phyloP scores from a whole-genome alignment of 2,888 invertebrate species.

The Capitulum mitella region DNA sequence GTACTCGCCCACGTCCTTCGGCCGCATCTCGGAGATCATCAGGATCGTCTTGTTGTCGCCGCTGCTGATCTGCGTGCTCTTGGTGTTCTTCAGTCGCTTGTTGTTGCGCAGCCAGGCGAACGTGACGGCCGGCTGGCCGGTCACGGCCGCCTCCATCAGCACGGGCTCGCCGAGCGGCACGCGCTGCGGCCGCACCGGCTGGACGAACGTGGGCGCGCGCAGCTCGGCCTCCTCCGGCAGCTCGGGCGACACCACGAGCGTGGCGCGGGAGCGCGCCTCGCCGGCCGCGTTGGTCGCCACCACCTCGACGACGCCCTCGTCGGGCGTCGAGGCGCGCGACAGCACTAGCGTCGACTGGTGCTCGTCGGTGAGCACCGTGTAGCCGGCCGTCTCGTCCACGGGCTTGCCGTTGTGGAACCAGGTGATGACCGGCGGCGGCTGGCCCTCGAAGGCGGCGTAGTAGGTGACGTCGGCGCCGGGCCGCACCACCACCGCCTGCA shows the following conservation, averaged over 20 bases:
- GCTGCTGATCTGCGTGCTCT: constrained; percentile 56
- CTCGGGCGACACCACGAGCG: constrained; percentile 62
- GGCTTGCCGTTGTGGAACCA: constrained; percentile 44
- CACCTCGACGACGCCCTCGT: constrained; percentile 76
- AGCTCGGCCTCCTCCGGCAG: constrained; percentile 48
- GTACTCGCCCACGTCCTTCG: constrained; percentile 64
- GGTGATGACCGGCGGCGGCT: constrained; percentile 41
- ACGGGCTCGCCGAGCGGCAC: constrained; percentile 66
- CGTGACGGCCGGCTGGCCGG: constrained; percentile 67
- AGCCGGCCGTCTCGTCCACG: constrained; percentile 26
- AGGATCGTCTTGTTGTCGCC: constrained; percentile 71
- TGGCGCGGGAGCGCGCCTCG: constrained; percentile 70
- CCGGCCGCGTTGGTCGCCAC: constrained; percentile 68
- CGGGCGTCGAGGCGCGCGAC: background rate
- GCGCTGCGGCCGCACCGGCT: constrained; percentile 61
- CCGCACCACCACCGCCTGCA: constrained; percentile 64
- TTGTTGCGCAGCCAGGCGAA: constrained; percentile 81
- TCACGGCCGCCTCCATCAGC: constrained; percentile 67
- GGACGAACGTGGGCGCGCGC: constrained; percentile 63
- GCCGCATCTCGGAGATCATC: constrained; percentile 61
- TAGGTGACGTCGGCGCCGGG: constrained; percentile 61
- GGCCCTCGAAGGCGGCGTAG: constrained; percentile 60
- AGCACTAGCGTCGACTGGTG: constrained; percentile 9
- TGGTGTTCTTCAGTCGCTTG: constrained; percentile 53
- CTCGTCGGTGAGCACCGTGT: background rate